Conservation (phyloP, 2,113 vertebrate genomes). For the Scomber colias region DNA sequence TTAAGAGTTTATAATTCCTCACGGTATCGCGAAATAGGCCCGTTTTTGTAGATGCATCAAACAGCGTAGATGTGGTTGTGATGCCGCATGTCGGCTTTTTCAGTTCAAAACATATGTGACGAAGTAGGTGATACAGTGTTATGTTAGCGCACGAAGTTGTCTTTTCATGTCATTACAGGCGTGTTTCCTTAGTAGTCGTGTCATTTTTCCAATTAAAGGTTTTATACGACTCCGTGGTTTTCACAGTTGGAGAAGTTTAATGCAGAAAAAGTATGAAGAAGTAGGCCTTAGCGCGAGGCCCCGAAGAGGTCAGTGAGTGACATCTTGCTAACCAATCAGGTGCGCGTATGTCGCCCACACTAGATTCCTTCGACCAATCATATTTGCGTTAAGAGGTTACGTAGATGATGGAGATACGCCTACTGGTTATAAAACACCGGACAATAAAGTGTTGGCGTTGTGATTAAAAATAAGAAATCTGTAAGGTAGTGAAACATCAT, state of each 20-base stretch:
- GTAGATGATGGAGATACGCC: slow-evolving; percentile 29
- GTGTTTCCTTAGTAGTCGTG: fast-evolving
- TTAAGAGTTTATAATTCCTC: background rate
- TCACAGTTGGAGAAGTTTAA: slow-evolving; percentile 62
- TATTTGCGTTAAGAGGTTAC: background rate
- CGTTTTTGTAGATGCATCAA: slow-evolving; percentile 46
- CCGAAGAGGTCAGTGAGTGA: slow-evolving; percentile 56
- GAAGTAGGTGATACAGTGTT: slow-evolving; percentile 39
- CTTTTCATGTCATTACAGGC: fast-evolving
- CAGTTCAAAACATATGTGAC: slow-evolving; percentile 82
- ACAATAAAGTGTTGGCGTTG: slow-evolving; percentile 67
- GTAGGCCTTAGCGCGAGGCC: slow-evolving; percentile 80
- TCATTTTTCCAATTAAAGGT: background rate
- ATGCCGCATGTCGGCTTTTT: slow-evolving; percentile 76
- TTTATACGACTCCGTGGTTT: background rate
- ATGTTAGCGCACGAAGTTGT: background rate
- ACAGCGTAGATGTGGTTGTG: slow-evolving; percentile 30
- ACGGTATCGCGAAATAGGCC: slow-evolving; percentile 9
- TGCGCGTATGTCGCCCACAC: background rate
- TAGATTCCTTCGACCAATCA: slow-evolving; percentile 20
- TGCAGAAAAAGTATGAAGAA: slow-evolving; percentile 68
- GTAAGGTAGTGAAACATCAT: fast-evolving
- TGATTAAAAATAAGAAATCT: slow-evolving; percentile 5
- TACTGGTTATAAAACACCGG: slow-evolving; percentile 74
- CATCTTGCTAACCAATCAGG: slow-evolving; percentile 56